These are phyloP conservation scores for Papilio helenus DNA, from an alignment of 1,140 invertebrate genomes.

Conservation along the genomic window DNA sequence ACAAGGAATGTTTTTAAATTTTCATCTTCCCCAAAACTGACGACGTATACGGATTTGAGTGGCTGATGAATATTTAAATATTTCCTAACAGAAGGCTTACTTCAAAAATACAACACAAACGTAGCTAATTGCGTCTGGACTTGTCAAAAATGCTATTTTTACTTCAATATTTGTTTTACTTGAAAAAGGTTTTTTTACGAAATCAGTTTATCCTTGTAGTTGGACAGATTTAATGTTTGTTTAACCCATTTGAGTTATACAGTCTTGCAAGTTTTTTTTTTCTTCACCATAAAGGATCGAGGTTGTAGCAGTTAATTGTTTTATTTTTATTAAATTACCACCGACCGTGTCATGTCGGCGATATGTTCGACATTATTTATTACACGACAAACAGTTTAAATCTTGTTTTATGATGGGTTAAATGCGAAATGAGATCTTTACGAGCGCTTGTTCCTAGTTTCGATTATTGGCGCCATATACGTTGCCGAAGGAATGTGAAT, in stretches of 20 bases:
- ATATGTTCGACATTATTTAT: conserved; percentile 52
- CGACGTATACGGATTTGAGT: background rate
- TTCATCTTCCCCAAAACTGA: background rate
- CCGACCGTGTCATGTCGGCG: conserved; percentile 15
- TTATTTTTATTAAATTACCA: conserved; percentile 29
- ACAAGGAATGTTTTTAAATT: background rate
- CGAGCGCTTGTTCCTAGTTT: conserved; percentile 50
- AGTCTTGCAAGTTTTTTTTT: background rate
- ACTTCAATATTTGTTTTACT: too few species aligned
- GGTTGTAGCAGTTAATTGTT: conserved; percentile 17
- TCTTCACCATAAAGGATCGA: background rate
- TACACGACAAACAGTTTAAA: conserved; percentile 53
- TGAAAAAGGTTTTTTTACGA: too few species aligned
- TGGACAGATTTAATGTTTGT: background rate
- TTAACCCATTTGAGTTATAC: background rate
- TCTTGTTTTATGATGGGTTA: conserved; percentile 59
- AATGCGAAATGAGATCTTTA: conserved; percentile 62
- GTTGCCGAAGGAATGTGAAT: background rate
- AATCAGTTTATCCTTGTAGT: background rate
- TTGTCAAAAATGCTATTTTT: background rate
- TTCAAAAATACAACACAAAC: background rate
- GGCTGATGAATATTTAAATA: background rate
- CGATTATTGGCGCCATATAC: conserved; percentile 51
- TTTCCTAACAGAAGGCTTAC: background rate
- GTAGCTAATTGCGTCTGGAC: background rate